Conservation (phyloP, 2,888 invertebrate species). For the Rhagonycha lutea region DNA sequence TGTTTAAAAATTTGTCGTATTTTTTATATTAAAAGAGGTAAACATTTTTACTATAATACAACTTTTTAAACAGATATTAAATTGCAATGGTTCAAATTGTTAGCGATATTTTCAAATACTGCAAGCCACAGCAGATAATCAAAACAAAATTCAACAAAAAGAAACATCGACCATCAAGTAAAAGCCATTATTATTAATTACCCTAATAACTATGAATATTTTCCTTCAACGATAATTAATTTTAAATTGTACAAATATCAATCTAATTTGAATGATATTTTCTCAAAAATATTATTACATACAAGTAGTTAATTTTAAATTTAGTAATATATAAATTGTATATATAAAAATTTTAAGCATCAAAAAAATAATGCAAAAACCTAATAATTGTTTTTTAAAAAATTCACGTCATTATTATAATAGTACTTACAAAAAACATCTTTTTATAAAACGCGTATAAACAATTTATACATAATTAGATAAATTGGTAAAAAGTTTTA, state of each 20-base stretch:
- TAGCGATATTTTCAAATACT: background rate
- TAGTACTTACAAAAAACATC: background rate
- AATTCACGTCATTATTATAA: background rate
- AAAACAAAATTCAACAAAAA: background rate
- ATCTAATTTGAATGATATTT: background rate
- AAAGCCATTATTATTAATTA: background rate
- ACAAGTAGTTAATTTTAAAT: background rate
- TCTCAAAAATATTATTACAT: slow-evolving; percentile 2
- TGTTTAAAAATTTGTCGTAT: background rate
- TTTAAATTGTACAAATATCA: slow-evolving; percentile 2
- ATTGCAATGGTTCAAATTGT: background rate
- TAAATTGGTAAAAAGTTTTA: slow-evolving; percentile 1
- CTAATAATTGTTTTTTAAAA: background rate
- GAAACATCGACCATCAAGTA: background rate
- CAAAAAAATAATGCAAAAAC: background rate
- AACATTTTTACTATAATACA: background rate
- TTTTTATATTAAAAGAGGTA: background rate
- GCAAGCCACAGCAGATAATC: background rate
- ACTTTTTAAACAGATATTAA: background rate
- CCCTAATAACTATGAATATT: background rate
- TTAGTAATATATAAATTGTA: background rate
- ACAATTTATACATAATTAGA: background rate
- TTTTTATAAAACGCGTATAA: background rate
- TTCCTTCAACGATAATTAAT: background rate
- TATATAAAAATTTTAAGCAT: background rate